Percentiles rank a stretch among this genome's conserved stretches.
Evolutionary conservation across 2,888 invertebrate genomes (phyloP).

Genomic region (Scaptodrosophila latifasciaeformis): DNA sequence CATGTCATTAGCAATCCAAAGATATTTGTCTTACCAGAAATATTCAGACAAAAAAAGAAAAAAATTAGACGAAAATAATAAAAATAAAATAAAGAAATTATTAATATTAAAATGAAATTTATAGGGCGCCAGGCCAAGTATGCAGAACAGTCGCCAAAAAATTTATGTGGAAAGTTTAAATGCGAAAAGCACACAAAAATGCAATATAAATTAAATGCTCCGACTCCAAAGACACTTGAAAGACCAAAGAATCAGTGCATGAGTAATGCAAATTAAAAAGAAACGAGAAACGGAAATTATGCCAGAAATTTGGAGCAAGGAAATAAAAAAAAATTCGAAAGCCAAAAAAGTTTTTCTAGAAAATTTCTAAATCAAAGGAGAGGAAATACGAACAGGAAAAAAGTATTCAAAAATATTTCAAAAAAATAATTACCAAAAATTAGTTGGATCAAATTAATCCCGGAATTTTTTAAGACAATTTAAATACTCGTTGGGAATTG

Average conservation of each 20-base stretch:
- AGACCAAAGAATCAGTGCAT: conserved; percentile 1
- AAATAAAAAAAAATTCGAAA: too few species aligned
- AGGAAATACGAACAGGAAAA: too few species aligned
- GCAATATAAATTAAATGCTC: conserved; percentile 52
- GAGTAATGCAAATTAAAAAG: conserved; percentile 17
- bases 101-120: conserved; percentile 36
- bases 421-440: too few species aligned
- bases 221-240: background rate
- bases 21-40: conserved; percentile 58
- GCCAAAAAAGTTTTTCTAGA: too few species aligned
- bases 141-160: conserved; percentile 48
- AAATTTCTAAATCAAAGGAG: background rate
- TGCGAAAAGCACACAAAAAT: conserved; percentile 21
- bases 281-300: too few species aligned
- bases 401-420: too few species aligned
- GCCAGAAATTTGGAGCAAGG: too few species aligned
- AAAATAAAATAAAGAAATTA: conserved; percentile 8
- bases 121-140: conserved; percentile 51
- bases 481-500: too few species aligned
- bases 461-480: too few species aligned
- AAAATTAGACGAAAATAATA: conserved; percentile 4
- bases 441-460: too few species aligned
- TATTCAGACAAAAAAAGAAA: background rate
- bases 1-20: conserved; percentile 65
- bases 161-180: conserved; percentile 61